Evolutionary conservation across 2,797 vertebrate species (phyloP).

Genomic region (Falco rusticolus): DNA sequence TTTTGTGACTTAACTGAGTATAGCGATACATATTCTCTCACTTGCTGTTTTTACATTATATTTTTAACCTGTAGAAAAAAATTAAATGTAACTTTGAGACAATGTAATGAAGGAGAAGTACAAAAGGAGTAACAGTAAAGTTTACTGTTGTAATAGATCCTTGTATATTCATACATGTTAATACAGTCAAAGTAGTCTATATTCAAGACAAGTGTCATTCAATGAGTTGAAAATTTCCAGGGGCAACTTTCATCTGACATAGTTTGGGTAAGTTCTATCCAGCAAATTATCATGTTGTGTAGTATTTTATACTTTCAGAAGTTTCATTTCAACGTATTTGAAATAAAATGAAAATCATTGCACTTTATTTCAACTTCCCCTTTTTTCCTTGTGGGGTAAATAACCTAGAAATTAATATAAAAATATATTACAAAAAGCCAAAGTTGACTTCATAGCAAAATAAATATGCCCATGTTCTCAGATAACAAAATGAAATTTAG

Average conservation of each 20-base stretch:
- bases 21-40: slow-evolving; percentile 42
- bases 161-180: neutral
- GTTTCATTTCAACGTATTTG: neutral
- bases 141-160: neutral
- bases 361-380: neutral
- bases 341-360: neutral
- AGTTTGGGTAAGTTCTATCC: neutral
- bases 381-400: neutral
- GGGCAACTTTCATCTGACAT: neutral
- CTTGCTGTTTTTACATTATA: neutral
- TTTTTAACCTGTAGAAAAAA: neutral
- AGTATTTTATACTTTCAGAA: neutral
- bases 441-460: neutral
- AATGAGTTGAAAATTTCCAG: neutral
- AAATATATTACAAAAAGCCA: neutral
- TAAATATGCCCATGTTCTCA: neutral
- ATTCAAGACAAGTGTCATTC: neutral
- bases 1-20: slow-evolving; percentile 56
- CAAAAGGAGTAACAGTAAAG: neutral
- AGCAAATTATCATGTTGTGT: neutral
- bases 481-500: neutral
- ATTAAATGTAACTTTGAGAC: neutral
- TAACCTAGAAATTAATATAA: neutral
- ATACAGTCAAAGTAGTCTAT: neutral
- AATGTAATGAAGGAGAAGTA: neutral